Evolutionary conservation across 2,888 invertebrate species (phyloP), one percentile per base, ranked within the genome.

Genomic region (Leucophenga maculata): DNA sequence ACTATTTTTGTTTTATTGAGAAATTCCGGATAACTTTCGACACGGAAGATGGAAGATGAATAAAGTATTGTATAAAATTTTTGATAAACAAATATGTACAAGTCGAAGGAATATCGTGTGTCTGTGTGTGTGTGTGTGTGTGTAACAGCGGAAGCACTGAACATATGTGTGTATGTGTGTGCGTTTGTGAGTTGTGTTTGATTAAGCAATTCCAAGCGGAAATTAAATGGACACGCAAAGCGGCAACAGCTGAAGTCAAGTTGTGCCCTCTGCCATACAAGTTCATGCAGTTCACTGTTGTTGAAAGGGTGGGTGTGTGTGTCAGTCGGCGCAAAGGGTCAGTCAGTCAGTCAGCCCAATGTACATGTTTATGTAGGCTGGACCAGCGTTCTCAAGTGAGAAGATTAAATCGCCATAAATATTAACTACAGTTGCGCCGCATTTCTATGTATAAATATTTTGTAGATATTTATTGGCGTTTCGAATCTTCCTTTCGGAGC

Each of bases 341-440:
- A 26, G 44, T 26, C 69, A n/a, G n/a, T n/a, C 65, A 44, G 64
- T 59, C 60, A 54, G 65, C 52, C 80, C 82, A 78, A 20, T 80
- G 80, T 79, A 79, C 82, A 80, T 78, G 79, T 81, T 79, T 80
- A 80, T 79, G 79, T 80, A 79, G 80, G 75, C 77, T 76, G 78
- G 78, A 59, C 55, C 57, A 50, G 46, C 46, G 44, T 46, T 78
- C 75, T 80, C 82, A 80, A 82, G 82, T 82, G 84, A 80, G 82
- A 80, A 84, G 84, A 84, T 83, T 83, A 83, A 80, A 83, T 82
- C 78, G 83, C 84, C 78, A 83, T 83, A 83, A 83, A 83, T 83
- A 83, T 83, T 83, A 83, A 83, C 80, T 82, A 82, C 84, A 78
- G 77, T 81, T 78, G 80, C 73, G 3, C 39, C 22, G 20, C 9